phyloP scores from a whole-genome alignment of 1,140 invertebrate genomes.

The Drosophila quadrilineata region DNA sequence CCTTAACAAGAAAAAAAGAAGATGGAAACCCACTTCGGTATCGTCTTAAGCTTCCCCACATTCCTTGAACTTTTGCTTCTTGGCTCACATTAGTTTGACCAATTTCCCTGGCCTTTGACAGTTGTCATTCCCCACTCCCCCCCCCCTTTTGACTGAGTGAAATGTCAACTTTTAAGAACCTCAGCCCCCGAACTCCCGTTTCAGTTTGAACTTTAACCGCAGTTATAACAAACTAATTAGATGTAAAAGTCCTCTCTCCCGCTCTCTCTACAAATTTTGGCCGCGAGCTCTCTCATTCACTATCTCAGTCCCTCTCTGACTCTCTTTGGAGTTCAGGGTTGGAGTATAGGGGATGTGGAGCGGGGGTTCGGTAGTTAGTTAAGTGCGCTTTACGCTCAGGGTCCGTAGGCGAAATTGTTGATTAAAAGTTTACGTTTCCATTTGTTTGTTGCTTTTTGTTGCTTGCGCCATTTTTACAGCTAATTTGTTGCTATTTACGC shows the following conservation, averaged over 20 bases:
- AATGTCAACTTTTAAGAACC: constrained; percentile 52
- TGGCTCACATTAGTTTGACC: constrained; percentile 59
- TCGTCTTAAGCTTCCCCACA: too few species aligned
- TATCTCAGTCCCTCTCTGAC: not conserved
- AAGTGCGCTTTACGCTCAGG: constrained; percentile 7
- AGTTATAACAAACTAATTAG: constrained; percentile 57
- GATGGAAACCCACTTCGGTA: too few species aligned
- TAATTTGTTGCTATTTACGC: constrained; percentile 60
- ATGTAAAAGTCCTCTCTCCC: too few species aligned
- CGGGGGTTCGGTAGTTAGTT: too few species aligned
- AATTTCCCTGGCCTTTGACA: constrained; percentile 34
- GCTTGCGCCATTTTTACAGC: constrained; percentile 55
- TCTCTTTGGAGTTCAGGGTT: not conserved
- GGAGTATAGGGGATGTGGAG: too few species aligned
- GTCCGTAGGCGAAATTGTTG: constrained; percentile 50
- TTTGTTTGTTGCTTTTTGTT: constrained; percentile 21
- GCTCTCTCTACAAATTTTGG: constrained; percentile 23
- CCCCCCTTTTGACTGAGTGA: constrained; percentile 11
- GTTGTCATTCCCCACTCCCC: constrained; percentile 8
- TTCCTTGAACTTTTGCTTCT: constrained; percentile 25
- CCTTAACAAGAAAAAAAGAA: too few species aligned
- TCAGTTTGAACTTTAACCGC: constrained; percentile 20
- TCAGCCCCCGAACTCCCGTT: not conserved
- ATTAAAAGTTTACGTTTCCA: constrained; percentile 69
- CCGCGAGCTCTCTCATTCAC: not conserved